Evolutionary conservation across 2,113 vertebrate species (phyloP).

Genomic region (Peromyscus maniculatus): DNA sequence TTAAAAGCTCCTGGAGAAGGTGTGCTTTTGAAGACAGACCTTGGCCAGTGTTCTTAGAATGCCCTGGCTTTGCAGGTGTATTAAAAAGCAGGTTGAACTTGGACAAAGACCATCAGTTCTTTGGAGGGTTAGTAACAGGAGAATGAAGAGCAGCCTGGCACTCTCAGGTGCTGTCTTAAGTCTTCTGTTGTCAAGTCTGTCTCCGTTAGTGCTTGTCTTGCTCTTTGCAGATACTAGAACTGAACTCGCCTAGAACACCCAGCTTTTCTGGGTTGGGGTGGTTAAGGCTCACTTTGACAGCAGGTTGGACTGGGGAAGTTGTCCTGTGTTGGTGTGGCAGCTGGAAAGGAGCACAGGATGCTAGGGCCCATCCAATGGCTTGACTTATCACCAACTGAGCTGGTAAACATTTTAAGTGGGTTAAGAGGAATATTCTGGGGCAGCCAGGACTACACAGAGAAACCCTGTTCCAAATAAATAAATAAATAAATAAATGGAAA

Average conservation of each 20-base stretch:
- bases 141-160: not conserved
- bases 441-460: not conserved
- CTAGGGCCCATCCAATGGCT: not conserved
- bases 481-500: not conserved
- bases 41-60: not conserved
- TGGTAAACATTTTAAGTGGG: not conserved
- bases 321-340: not conserved
- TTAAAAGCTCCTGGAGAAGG: not conserved
- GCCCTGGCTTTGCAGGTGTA: not conserved
- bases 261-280: not conserved
- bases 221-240: not conserved
- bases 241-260: not conserved
- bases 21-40: not conserved
- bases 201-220: not conserved
- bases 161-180: accelerated
- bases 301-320: not conserved
- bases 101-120: not conserved
- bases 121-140: not conserved
- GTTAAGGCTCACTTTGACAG: not conserved
- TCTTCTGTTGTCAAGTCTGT: not conserved
- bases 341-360: not conserved
- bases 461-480: not conserved
- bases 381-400: not conserved
- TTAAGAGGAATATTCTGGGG: not conserved
- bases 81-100: not conserved